These are phyloP conservation scores for Anagrus nilaparvatae DNA, from an alignment of 1,140 invertebrate genomes.

Conservation along the genomic window DNA sequence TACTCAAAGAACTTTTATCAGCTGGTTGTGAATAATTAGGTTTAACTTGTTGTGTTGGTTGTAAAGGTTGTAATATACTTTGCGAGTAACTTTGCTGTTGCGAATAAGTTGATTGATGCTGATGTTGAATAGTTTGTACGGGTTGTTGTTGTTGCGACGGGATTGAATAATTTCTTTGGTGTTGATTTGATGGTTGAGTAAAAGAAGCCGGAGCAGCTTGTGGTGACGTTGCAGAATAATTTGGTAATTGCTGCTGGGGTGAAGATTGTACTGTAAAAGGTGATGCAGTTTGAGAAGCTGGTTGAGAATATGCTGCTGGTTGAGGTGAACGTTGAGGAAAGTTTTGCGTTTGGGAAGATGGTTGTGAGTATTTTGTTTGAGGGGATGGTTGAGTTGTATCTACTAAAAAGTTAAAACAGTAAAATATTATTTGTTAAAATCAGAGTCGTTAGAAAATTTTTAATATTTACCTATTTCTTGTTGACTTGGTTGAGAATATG, in stretches of 20 bases:
- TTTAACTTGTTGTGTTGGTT: slow-evolving; percentile 11
- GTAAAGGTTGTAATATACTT: too few species aligned
- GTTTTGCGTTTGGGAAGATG: slow-evolving; percentile 21
- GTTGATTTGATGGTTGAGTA: slow-evolving; percentile 5
- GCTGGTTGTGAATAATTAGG: slow-evolving; percentile 21
- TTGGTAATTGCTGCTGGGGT: slow-evolving; percentile 21
- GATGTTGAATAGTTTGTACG: slow-evolving; percentile 15
- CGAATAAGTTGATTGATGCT: too few species aligned
- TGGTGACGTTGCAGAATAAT: slow-evolving; percentile 28
- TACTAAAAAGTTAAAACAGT: neutral
- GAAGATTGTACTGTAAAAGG: slow-evolving; percentile 26
- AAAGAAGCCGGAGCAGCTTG: slow-evolving; percentile 16
- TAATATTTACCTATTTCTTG: slow-evolving; percentile 9
- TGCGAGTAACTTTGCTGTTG: too few species aligned
- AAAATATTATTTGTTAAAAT: too few species aligned
- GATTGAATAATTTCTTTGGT: neutral
- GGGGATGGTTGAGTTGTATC: slow-evolving; percentile 13
- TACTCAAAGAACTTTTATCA: too few species aligned
- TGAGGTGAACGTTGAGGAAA: slow-evolving; percentile 17
- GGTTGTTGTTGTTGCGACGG: slow-evolving; percentile 8
- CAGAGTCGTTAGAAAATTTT: too few species aligned
- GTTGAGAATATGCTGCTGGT: slow-evolving; percentile 26
- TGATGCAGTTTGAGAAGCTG: slow-evolving; percentile 26
- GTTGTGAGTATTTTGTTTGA: slow-evolving; percentile 24
- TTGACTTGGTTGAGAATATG: slow-evolving; percentile 10